phyloP scores from a whole-genome alignment of 2,113 vertebrate species.

The Arvicanthis niloticus region DNA sequence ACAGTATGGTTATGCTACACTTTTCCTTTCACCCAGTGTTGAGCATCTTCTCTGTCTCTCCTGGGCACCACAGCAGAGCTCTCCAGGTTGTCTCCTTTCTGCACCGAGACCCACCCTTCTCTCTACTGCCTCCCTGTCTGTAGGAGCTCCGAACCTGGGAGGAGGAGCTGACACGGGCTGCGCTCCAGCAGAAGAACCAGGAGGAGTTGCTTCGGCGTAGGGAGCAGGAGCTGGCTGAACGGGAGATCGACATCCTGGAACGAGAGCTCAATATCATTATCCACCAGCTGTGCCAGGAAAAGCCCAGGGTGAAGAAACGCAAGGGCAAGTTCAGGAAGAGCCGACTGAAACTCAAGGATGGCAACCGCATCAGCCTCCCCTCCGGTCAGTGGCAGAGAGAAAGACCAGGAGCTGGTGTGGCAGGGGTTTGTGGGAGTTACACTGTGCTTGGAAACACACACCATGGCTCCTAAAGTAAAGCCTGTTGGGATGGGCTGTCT shows the following conservation, averaged over 20 bases:
- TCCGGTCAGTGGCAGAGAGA: slow-evolving; percentile 88
- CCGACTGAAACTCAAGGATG: slow-evolving; percentile 95
- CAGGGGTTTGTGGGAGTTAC: neutral
- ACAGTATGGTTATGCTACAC: neutral
- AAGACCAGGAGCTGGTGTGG: neutral
- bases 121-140: neutral
- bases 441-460: neutral
- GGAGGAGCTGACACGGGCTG: slow-evolving; percentile 95
- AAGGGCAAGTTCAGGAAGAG: slow-evolving; percentile 97
- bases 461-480: too few species aligned
- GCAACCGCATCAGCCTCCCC: slow-evolving; percentile 97
- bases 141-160: slow-evolving; percentile 98
- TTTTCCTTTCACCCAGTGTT: neutral
- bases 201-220: slow-evolving; percentile 94
- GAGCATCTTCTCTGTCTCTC: neutral
- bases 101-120: fast-evolving
- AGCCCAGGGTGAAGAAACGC: slow-evolving; percentile 95
- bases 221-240: slow-evolving; percentile 96
- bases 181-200: slow-evolving; percentile 97
- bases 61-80: neutral
- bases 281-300: slow-evolving; percentile 98
- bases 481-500: neutral
- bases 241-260: slow-evolving; percentile 97
- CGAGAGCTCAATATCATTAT: slow-evolving; percentile 98
- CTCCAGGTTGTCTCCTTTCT: neutral